Conservation (phyloP, 2,113 vertebrate genomes). For the Podarcis raffonei region DNA sequence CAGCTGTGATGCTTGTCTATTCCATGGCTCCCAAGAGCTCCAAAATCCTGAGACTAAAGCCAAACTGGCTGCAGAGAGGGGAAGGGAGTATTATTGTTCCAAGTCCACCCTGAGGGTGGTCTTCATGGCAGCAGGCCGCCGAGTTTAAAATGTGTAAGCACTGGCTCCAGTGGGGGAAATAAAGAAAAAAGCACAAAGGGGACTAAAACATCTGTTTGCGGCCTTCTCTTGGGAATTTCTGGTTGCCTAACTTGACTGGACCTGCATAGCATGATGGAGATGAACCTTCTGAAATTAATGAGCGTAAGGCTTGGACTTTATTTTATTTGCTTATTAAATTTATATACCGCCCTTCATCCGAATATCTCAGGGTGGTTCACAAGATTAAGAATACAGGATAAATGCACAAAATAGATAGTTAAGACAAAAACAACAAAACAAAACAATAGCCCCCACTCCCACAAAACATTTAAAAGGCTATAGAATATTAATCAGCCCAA, state of each 20-base stretch:
- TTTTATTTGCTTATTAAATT: too few species aligned
- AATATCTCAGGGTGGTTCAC: too few species aligned
- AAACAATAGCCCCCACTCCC: too few species aligned
- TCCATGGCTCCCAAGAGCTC: neutral
- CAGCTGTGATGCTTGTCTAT: neutral
- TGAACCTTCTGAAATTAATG: neutral
- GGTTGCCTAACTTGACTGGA: neutral
- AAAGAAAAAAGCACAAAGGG: neutral
- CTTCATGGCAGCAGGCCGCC: neutral
- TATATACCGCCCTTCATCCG: too few species aligned
- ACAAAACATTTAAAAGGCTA: too few species aligned
- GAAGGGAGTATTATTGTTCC: neutral
- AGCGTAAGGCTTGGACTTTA: neutral
- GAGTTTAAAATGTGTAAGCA: neutral
- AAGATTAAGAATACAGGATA: neutral
- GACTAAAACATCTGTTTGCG: neutral
- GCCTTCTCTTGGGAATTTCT: neutral
- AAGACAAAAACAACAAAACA: too few species aligned
- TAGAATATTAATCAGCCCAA: too few species aligned
- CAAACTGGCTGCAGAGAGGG: neutral
- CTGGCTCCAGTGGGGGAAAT: neutral
- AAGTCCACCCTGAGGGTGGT: neutral
- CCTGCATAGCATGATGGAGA: too few species aligned
- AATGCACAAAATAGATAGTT: too few species aligned
- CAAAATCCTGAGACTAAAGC: neutral